Percentiles rank a stretch among this genome's conserved stretches.
Conservation (phyloP, 2,797 vertebrate genomes). For the Ptychobarbus kaznakovi region DNA sequence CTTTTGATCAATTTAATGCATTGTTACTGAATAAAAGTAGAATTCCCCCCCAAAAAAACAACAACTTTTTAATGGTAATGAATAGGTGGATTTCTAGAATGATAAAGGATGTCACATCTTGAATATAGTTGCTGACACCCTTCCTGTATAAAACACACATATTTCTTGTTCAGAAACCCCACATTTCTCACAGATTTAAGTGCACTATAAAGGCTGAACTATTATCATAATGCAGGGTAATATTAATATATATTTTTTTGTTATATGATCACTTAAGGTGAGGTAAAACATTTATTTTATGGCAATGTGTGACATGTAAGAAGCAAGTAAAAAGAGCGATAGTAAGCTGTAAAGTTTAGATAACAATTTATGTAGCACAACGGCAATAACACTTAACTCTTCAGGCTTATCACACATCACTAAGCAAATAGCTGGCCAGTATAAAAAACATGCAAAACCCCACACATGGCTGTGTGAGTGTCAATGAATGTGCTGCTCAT, state of each 20-base stretch:
- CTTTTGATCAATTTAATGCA: not conserved
- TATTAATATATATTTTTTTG: not conserved
- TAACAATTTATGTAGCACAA: not conserved
- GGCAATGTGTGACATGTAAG: not conserved
- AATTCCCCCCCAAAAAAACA: not conserved
- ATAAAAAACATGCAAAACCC: constrained; percentile 18
- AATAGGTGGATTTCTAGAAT: not conserved
- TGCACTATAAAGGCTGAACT: constrained; percentile 14
- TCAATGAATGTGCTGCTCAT: constrained; percentile 1
- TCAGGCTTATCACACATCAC: constrained; percentile 12
- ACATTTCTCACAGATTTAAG: not conserved
- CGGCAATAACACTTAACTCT: constrained; percentile 16
- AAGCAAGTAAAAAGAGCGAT: not conserved
- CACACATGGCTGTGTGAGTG: not conserved
- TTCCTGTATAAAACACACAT: constrained; percentile 38
- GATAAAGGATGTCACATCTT: constrained; percentile 6
- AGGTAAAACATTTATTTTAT: not conserved
- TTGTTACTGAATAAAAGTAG: not conserved
- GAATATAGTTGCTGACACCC: constrained; percentile 31
- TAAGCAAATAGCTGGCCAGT: constrained; percentile 29
- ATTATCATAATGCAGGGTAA: not conserved
- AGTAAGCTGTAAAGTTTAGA: constrained; percentile 16
- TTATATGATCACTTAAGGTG: not conserved
- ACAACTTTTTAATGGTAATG: not conserved
- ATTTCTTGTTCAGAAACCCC: not conserved